Base-by-base conservation (phyloP, 2,797 vertebrate species). In the Liparis tanakae region DNA sequence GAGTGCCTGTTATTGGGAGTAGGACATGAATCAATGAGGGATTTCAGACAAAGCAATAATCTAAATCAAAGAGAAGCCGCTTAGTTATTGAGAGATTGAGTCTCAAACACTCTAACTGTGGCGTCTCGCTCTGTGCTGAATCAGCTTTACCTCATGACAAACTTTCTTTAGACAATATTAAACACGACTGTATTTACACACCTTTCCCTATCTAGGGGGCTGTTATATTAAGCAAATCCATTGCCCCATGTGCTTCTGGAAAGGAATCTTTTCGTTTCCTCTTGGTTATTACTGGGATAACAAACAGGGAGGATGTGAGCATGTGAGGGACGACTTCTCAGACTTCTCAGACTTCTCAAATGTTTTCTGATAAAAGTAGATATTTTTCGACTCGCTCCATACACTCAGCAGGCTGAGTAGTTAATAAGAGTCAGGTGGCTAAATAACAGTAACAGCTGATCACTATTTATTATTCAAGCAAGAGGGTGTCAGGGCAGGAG, bases 391-490 rank as follows among this genome's bases (percentile, higher is more conserved):
- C n/a, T 50, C 1, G 0, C 54, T 81, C 61, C 56, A 10, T 78
- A 64, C 71, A 25, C 67, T 80, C 74, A 73, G 72, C 73, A 80
- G 74, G 62, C 58, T 73, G 59, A 72, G 71, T 8, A 68, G 75
- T 71, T 79, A 86, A 85, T 75, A 73, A 53, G 79, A 81, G 79
- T 85, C 87, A 85, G 85, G 82, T 83, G 85, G 85, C 72, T 66
- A 78, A 81, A 87, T 82, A 67, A 83, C 62, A 83, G 74, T 72
- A 80, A 84, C 85, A 91, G 83, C 87, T 81, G 72, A 88, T 87
- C 66, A 57, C 63, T 86, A 72, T 90, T 92, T 89, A 84, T 88
- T 90, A 86, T 89, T 90, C 46, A 76, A 87, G 67, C 72, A 67
- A 64, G 71, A 74, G 81, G 75, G 72, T 67, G 70, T 71, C 72